Conservation (phyloP, 1,140 invertebrate genomes). For the Metopolophium dirhodum region DNA sequence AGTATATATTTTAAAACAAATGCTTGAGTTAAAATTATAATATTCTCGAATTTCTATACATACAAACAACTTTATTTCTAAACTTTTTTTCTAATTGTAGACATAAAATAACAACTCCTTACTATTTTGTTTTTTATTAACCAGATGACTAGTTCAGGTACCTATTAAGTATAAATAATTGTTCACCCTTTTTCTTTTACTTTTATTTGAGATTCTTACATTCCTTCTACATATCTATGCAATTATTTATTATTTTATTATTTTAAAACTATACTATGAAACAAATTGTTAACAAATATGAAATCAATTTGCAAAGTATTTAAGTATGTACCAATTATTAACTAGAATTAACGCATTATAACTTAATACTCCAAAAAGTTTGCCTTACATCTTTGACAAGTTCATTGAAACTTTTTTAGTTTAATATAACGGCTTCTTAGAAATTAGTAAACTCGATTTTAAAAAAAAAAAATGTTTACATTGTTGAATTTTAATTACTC, state of each 20-base stretch:
- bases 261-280: neutral
- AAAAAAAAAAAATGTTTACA: no score
- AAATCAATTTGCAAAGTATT: neutral
- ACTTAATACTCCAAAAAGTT: no score
- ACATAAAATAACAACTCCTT: neutral
- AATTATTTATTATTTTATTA: neutral
- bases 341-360: neutral
- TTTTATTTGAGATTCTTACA: neutral
- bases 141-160: neutral
- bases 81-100: neutral
- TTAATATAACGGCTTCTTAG: no score
- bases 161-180: neutral
- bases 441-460: neutral
- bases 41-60: no score
- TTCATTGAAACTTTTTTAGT: no score
- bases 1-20: neutral
- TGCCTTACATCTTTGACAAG: neutral
- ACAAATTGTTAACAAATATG: neutral
- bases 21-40: no score
- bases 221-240: neutral
- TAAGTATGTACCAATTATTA: neutral
- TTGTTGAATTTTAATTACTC: no score
- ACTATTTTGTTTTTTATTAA: neutral
- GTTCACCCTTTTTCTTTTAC: no score
- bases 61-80: neutral